A percentile compares a stretch with the other conserved stretches of the same genome.
phyloP scores from a whole-genome alignment of 2,797 vertebrate species.

The Kryptopterus vitreolus region DNA sequence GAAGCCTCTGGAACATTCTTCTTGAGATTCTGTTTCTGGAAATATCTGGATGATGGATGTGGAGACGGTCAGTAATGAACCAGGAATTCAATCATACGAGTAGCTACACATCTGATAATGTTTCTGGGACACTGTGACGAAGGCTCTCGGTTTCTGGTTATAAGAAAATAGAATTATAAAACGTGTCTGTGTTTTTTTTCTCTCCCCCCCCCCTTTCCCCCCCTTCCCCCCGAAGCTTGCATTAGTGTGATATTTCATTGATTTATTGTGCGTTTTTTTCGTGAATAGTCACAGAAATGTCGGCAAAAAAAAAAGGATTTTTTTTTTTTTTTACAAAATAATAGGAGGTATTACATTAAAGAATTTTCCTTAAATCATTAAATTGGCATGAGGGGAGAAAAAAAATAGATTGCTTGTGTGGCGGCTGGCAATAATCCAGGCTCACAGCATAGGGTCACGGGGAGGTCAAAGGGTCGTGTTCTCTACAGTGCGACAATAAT shows the following conservation, averaged over 20 bases:
- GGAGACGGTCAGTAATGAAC: slow-evolving; percentile 45
- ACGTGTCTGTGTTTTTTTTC: slow-evolving; percentile 31
- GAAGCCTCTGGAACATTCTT: slow-evolving; percentile 45
- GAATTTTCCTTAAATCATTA: slow-evolving; percentile 54
- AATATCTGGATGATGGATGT: slow-evolving; percentile 45
- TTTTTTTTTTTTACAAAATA: slow-evolving; percentile 52
- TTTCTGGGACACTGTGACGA: slow-evolving; percentile 48
- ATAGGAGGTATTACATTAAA: slow-evolving; percentile 43
- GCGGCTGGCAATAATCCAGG: slow-evolving; percentile 53
- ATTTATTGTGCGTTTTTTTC: slow-evolving; percentile 39
- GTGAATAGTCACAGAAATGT: slow-evolving; percentile 19
- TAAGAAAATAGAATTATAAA: slow-evolving; percentile 42
- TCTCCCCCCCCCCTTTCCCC: too few species aligned
- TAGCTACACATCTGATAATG: slow-evolving; percentile 52
- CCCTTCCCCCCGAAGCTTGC: too few species aligned
- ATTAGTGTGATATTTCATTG: slow-evolving; percentile 38
- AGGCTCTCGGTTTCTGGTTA: slow-evolving; percentile 38
- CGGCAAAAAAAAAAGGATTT: slow-evolving; percentile 47
- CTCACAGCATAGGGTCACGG: slow-evolving; percentile 50
- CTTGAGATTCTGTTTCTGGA: slow-evolving; percentile 45
- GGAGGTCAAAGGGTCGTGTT: slow-evolving; percentile 57
- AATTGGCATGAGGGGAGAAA: slow-evolving; percentile 37
- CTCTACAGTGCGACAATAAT: slow-evolving; percentile 58
- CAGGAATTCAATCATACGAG: slow-evolving; percentile 32
- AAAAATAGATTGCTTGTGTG: slow-evolving; percentile 43